Conservation (phyloP, 2,888 invertebrate species). For the Drosophila putrida region DNA sequence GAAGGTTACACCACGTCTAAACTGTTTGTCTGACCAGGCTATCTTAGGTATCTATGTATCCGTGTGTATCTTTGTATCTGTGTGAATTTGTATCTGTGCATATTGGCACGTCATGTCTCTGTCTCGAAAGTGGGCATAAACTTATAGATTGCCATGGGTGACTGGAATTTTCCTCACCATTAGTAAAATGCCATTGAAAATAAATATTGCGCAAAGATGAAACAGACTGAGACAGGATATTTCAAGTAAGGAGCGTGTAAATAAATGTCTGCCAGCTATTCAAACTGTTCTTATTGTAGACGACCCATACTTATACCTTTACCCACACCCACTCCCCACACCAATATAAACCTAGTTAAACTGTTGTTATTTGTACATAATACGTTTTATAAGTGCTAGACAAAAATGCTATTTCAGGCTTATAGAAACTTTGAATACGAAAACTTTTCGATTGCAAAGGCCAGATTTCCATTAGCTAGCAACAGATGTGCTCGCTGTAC, state of each 20-base stretch:
- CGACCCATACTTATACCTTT: not conserved
- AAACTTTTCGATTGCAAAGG: constrained; percentile 41
- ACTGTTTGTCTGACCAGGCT: constrained; percentile 54
- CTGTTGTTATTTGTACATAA: constrained; percentile 33
- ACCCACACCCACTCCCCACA: not conserved
- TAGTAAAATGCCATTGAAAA: constrained; percentile 50
- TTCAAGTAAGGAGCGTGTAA: constrained; percentile 31
- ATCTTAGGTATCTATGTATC: constrained; percentile 7
- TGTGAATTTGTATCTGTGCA: constrained; percentile 19
- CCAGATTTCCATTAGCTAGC: constrained; percentile 21
- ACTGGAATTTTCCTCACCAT: constrained; percentile 53
- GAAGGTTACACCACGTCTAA: constrained; percentile 68
- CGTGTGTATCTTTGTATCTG: constrained; percentile 5
- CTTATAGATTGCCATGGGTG: constrained; percentile 32
- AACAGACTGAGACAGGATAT: constrained; percentile 53
- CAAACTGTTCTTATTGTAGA: constrained; percentile 12
- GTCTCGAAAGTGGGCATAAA: constrained; percentile 29
- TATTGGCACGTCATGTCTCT: constrained; percentile 26
- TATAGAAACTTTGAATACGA: constrained; percentile 30
- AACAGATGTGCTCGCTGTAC: constrained; percentile 29
- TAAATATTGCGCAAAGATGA: constrained; percentile 39
- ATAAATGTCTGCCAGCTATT: constrained; percentile 56
- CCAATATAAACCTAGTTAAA: constrained; percentile 9
- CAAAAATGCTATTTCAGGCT: constrained; percentile 30
- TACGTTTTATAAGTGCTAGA: constrained; percentile 27